Percentiles rank a stretch among this genome's conserved stretches.
These are phyloP conservation scores for Amaurobius ferox DNA, from an alignment of 2,888 invertebrate species.

Conservation along the genomic window DNA sequence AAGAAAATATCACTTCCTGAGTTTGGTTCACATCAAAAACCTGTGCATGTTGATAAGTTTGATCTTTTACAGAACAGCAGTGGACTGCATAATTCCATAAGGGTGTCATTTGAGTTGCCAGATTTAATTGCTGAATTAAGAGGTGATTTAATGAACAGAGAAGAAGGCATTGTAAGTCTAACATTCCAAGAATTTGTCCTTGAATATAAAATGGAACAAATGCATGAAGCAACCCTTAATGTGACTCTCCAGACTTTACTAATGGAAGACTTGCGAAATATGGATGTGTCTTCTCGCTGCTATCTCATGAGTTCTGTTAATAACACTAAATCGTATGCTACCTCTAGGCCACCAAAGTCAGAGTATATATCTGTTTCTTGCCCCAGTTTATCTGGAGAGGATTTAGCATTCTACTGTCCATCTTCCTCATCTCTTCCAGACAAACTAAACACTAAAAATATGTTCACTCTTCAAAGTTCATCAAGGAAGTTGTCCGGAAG, in stretches of 20 bases:
- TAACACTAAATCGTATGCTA: constrained; percentile 11
- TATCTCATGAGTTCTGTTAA: constrained; percentile 84
- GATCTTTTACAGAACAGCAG: neutral
- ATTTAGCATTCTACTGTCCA: constrained; percentile 76
- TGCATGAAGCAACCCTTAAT: constrained; percentile 85
- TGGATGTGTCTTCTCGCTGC: constrained; percentile 85
- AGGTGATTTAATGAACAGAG: constrained; percentile 77
- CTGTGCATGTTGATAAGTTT: neutral
- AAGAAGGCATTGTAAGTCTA: constrained; percentile 84
- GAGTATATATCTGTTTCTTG: constrained; percentile 87
- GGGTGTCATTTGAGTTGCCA: constrained; percentile 69
- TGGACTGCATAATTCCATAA: constrained; percentile 26
- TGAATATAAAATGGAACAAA: constrained; percentile 83
- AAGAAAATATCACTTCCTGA: too few species aligned
- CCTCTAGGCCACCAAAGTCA: constrained; percentile 74
- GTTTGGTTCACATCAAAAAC: neutral
- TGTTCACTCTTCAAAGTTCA: constrained; percentile 76
- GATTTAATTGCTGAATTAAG: constrained; percentile 75
- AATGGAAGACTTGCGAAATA: constrained; percentile 89
- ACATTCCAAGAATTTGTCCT: constrained; percentile 90
- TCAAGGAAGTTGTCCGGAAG: constrained; percentile 21
- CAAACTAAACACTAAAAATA: constrained; percentile 80
- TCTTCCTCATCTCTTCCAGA: constrained; percentile 81
- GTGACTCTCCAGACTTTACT: constrained; percentile 89
- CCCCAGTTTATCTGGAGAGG: constrained; percentile 82